Conservation (phyloP, 2,888 invertebrate genomes). For the Deilephila porcellus region DNA sequence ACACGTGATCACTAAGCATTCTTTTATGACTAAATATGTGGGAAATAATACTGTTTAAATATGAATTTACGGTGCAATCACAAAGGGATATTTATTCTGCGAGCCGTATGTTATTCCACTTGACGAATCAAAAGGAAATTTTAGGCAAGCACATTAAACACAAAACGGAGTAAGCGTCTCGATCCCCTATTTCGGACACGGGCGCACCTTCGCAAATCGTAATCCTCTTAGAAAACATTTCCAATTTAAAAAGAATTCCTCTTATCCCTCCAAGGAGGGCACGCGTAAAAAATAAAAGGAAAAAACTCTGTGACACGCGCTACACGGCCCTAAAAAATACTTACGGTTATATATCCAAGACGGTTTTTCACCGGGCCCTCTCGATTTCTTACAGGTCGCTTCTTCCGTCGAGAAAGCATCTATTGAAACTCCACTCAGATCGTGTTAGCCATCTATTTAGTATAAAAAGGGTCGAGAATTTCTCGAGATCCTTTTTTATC, state of each 20-base stretch:
- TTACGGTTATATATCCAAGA: slow-evolving; percentile 59
- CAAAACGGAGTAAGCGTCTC: slow-evolving; percentile 66
- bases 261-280: slow-evolving; percentile 81
- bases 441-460: slow-evolving; percentile 85
- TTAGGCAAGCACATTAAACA: slow-evolving; percentile 64
- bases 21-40: background rate
- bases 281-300: slow-evolving; percentile 83
- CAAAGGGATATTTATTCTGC: background rate
- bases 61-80: background rate
- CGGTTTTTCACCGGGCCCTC: slow-evolving; percentile 68
- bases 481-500: slow-evolving; percentile 82
- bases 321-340: slow-evolving; percentile 49
- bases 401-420: slow-evolving; percentile 83
- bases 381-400: slow-evolving; percentile 83
- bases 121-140: slow-evolving; percentile 54
- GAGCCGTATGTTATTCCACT: slow-evolving; percentile 46
- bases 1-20: slow-evolving; percentile 3
- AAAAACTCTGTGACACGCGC: slow-evolving; percentile 76
- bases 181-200: slow-evolving; percentile 73
- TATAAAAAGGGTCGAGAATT: slow-evolving; percentile 84
- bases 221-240: slow-evolving; percentile 85
- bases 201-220: slow-evolving; percentile 82
- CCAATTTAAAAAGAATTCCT: slow-evolving; percentile 85
- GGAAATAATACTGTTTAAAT: background rate
- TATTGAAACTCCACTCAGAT: slow-evolving; percentile 85